Evolutionary conservation across 35 echinoderm and acorn worm genomes (phyloP).

Genomic region (Hemicentrotus pulcherrimus): DNA sequence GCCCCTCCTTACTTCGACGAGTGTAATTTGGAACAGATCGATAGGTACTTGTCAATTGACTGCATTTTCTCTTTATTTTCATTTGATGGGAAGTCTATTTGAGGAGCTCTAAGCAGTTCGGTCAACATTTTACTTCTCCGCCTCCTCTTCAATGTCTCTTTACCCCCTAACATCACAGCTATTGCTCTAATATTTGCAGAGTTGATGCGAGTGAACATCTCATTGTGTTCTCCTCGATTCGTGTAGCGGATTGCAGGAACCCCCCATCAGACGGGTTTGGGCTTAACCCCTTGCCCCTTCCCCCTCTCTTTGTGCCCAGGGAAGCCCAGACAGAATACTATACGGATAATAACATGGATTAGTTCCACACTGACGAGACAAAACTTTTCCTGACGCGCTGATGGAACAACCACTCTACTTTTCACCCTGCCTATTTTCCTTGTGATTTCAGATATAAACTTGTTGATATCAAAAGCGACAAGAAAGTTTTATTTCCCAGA

Average conservation of each 20-base stretch:
- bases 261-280: not conserved
- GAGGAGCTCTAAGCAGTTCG: constrained; percentile 23
- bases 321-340: not conserved
- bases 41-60: constrained; percentile 10
- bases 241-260: constrained; percentile 28
- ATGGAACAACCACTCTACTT: not conserved
- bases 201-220: constrained; percentile 31
- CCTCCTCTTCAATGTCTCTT: constrained; percentile 14
- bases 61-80: constrained; percentile 19
- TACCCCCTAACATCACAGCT: constrained; percentile 2
- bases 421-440: not conserved
- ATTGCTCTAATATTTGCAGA: constrained; percentile 39
- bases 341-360: constrained; percentile 19
- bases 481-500: not conserved
- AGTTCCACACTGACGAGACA: not conserved
- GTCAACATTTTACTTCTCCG: constrained; percentile 23
- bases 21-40: constrained; percentile 10
- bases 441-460: not conserved
- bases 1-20: not conserved
- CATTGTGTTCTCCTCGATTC: constrained; percentile 10
- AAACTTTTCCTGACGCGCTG: not conserved
- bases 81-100: constrained; percentile 8
- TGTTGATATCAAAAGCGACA: not conserved
- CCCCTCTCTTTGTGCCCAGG: not conserved
- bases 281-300: not conserved